phyloP scores from a whole-genome alignment of 2,888 invertebrate species.

The Scelioninae gen. 1 region DNA sequence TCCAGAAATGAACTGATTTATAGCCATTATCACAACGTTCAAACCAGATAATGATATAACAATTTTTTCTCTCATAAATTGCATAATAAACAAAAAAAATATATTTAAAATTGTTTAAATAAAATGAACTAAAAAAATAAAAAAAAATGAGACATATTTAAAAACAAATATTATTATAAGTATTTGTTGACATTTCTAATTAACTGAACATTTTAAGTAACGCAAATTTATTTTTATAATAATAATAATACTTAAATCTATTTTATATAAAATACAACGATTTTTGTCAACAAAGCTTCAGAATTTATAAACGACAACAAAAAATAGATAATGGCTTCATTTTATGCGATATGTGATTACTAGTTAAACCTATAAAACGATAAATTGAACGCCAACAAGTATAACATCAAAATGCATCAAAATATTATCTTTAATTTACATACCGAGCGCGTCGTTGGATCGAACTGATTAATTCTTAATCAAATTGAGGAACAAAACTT shows the following conservation, averaged over 20 bases:
- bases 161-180: too few species aligned
- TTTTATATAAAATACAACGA: background rate
- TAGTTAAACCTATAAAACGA: slow-evolving; percentile 17
- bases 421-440: slow-evolving; percentile 34
- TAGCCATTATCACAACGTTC: slow-evolving; percentile 11
- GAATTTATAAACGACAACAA: background rate
- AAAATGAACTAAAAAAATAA: too few species aligned
- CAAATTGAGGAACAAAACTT: slow-evolving; percentile 7
- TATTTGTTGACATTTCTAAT: too few species aligned
- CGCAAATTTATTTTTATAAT: too few species aligned
- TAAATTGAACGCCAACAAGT: slow-evolving; percentile 24
- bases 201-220: too few species aligned
- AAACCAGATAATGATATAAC: background rate
- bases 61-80: slow-evolving; percentile 1
- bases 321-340: slow-evolving; percentile 1
- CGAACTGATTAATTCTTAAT: slow-evolving; percentile 32
- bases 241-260: too few species aligned
- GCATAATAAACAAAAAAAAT: too few species aligned
- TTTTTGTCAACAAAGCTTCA: background rate
- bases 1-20: background rate
- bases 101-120: too few species aligned
- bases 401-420: slow-evolving; percentile 20
- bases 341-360: slow-evolving; percentile 15
- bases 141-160: too few species aligned
- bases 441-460: slow-evolving; percentile 1